Evolutionary conservation across 2,113 vertebrate species (phyloP).

Genomic region (Centropus bengalensis): DNA sequence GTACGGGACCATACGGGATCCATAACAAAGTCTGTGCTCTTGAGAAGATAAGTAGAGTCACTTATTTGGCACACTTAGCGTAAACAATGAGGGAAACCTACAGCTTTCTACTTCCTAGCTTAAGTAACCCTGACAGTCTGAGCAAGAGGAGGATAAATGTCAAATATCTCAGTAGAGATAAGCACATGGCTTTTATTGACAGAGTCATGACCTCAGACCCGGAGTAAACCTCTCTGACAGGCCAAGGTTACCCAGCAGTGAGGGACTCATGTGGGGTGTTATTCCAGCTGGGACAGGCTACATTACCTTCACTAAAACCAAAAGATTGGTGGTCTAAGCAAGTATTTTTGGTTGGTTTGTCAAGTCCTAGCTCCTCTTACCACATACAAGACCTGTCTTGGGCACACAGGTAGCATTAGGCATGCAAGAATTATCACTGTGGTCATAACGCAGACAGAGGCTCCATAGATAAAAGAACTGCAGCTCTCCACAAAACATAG

Average conservation of each 20-base stretch:
- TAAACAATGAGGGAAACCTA: neutral
- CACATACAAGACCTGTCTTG: fast-evolving
- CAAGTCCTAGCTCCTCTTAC: neutral
- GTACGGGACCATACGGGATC: neutral
- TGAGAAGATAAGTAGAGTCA: neutral
- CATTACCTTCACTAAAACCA: neutral
- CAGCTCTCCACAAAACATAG: neutral
- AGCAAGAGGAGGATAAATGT: neutral
- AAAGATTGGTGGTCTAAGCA: fast-evolving
- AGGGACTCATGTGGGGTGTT: neutral
- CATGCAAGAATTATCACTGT: neutral
- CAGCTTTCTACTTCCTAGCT: neutral
- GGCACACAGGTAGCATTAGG: neutral
- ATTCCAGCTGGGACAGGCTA: neutral
- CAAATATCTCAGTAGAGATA: neutral
- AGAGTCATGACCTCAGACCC: neutral
- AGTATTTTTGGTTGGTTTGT: neutral
- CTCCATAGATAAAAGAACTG: neutral
- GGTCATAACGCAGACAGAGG: neutral
- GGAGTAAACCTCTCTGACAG: neutral
- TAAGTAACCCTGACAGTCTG: neutral
- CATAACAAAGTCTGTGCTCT: neutral
- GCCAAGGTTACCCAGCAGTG: too few species aligned
- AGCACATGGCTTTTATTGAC: neutral
- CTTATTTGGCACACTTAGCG: fast-evolving